Conservation (phyloP, 1,140 invertebrate species). For the Nylanderia fulva region DNA sequence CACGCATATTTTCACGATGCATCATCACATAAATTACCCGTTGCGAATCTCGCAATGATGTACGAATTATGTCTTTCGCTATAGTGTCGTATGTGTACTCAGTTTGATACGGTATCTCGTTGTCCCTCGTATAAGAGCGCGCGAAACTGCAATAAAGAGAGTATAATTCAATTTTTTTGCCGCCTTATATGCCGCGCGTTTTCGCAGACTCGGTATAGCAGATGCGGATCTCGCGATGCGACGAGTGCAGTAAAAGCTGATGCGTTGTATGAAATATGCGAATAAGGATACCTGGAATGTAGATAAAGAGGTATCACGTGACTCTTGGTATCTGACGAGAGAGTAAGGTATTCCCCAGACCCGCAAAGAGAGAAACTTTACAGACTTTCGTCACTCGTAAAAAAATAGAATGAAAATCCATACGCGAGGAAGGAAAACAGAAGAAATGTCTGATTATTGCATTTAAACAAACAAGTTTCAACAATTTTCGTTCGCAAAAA, state of each 20-base stretch:
- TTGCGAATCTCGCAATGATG: conserved; percentile 15
- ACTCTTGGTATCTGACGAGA: conserved; percentile 49
- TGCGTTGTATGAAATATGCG: conserved; percentile 58
- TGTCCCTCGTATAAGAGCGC: conserved; percentile 31
- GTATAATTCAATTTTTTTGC: conserved; percentile 54
- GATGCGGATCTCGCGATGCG: conserved; percentile 1
- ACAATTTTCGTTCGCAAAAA: background rate
- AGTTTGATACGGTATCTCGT: conserved; percentile 34
- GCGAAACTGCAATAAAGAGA: conserved; percentile 48
- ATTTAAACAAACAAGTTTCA: conserved; percentile 7
- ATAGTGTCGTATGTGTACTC: background rate
- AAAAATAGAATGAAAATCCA: conserved; percentile 8
- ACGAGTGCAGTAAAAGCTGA: conserved; percentile 58
- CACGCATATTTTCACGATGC: background rate
- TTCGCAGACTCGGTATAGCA: background rate
- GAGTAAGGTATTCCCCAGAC: conserved; percentile 36
- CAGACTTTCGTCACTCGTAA: background rate
- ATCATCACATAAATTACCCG: conserved; percentile 26
- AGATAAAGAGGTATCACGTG: conserved; percentile 60
- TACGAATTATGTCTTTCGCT: conserved; percentile 9
- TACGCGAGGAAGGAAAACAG: no score
- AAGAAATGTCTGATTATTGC: background rate
- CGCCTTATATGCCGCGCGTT: conserved; percentile 11
- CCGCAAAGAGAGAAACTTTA: background rate
- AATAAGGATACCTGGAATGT: conserved; percentile 65